phyloP scores from a whole-genome alignment of 1,140 invertebrate species.

The Drosophila oshimai region DNA sequence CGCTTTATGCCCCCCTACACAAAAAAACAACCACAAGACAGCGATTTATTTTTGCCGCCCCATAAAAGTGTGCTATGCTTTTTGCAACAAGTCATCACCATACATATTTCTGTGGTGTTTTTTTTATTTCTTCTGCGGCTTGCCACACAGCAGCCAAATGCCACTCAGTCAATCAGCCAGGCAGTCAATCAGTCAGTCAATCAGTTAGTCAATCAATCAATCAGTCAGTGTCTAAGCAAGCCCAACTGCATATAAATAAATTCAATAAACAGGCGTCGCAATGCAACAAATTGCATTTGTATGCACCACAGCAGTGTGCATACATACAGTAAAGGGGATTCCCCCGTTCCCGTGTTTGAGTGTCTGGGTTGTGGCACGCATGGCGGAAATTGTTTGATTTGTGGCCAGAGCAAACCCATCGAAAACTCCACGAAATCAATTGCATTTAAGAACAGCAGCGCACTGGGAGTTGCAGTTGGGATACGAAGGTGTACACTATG shows the following conservation, averaged over 20 bases:
- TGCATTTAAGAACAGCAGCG: constrained; percentile 11
- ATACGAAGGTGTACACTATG: background rate
- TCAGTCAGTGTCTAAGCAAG: constrained; percentile 57
- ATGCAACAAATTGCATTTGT: constrained; percentile 68
- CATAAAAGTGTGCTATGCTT: constrained; percentile 30
- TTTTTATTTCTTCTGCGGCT: background rate
- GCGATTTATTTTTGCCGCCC: background rate
- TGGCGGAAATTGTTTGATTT: constrained; percentile 70
- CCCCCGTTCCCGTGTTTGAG: background rate
- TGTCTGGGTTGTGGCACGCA: too few relatives aligned
- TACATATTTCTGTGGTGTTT: constrained; percentile 7
- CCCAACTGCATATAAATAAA: constrained; percentile 64
- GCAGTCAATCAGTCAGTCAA: background rate
- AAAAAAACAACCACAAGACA: background rate
- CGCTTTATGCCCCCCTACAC: too few relatives aligned
- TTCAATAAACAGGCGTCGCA: constrained; percentile 68
- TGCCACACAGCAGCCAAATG: constrained; percentile 10
- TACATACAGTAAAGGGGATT: background rate
- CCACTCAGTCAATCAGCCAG: constrained; percentile 42
- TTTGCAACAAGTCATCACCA: background rate
- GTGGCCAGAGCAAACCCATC: constrained; percentile 31
- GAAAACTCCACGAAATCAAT: constrained; percentile 28
- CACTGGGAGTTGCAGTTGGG: background rate
- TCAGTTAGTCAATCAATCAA: constrained; percentile 50
- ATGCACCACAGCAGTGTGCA: background rate